Evolutionary conservation across 2,888 invertebrate species (phyloP).

Genomic region (Phanerotoma sp.): DNA sequence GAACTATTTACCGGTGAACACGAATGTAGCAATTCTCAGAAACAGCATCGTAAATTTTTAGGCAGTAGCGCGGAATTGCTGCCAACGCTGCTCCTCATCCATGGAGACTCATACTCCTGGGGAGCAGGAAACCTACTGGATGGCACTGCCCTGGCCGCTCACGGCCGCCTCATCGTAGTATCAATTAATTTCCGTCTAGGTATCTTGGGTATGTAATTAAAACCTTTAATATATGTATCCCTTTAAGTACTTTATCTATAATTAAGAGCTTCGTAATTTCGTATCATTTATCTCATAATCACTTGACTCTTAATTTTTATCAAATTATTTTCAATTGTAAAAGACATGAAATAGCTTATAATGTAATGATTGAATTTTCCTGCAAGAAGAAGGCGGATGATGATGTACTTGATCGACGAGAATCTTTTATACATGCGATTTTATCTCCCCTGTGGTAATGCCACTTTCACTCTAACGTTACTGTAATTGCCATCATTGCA

Average conservation of each 20-base stretch:
- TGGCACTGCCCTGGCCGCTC: conserved; percentile 91
- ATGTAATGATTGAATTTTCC: not conserved
- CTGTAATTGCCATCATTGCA: not conserved
- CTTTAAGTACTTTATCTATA: not conserved
- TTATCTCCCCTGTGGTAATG: conserved; percentile 11
- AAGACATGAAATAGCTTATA: not conserved
- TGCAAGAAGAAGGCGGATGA: not conserved
- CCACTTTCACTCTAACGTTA: conserved; percentile 13
- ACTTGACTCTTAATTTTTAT: not conserved
- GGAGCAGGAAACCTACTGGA: conserved; percentile 97
- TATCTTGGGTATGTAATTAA: conserved; percentile 69
- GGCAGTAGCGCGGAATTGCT: conserved; percentile 63
- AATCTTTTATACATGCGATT: conserved; percentile 8
- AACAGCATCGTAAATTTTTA: conserved; percentile 50
- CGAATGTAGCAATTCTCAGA: not conserved
- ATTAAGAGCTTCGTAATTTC: not conserved
- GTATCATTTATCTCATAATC: conserved; percentile 25
- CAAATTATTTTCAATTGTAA: not conserved
- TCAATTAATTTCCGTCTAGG: conserved; percentile 91
- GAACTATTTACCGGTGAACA: not conserved
- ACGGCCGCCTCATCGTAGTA: conserved; percentile 85
- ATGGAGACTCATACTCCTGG: conserved; percentile 96
- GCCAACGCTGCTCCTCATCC: conserved; percentile 86
- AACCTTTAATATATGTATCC: conserved; percentile 1
- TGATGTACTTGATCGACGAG: conserved; percentile 12